phyloP scores from a whole-genome alignment of 2,113 vertebrate species.

The Neoarius graeffei region DNA sequence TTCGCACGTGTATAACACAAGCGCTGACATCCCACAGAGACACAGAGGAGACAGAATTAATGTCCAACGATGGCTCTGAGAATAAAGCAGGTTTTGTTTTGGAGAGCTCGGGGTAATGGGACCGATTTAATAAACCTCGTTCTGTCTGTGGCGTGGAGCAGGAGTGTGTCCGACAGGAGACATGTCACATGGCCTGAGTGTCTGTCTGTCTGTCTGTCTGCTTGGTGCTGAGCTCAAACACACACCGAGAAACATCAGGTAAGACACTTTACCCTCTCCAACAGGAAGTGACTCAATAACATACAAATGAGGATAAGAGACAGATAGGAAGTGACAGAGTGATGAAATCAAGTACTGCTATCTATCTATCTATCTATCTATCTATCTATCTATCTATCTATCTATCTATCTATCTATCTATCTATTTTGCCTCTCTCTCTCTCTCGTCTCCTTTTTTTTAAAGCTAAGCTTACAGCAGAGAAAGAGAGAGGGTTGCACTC shows the following conservation, averaged over 20 bases:
- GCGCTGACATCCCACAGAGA: not conserved
- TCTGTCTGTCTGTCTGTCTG: not conserved
- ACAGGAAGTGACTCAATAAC: not conserved
- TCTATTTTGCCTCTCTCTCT: not conserved
- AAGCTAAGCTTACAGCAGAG: no score
- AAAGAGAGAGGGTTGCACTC: no score
- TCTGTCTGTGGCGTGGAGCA: not conserved
- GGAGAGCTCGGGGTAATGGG: not conserved
- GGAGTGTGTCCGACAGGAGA: not conserved
- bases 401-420: not conserved
- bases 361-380: not conserved
- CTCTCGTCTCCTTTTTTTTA: not conserved
- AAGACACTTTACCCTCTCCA: not conserved
- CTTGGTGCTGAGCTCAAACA: not conserved
- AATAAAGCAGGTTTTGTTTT: not conserved
- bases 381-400: not conserved
- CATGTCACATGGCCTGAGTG: not conserved
- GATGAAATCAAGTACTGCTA: not conserved
- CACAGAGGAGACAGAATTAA: slow-evolving; percentile 3
- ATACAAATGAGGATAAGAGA: not conserved
- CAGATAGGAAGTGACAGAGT: not conserved
- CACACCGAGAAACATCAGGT: no score
- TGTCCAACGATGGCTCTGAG: not conserved
- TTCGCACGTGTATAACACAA: not conserved
- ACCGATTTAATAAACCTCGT: not conserved